Evolutionary conservation across 2,888 invertebrate species (phyloP).

Genomic region (Seira ritae): DNA sequence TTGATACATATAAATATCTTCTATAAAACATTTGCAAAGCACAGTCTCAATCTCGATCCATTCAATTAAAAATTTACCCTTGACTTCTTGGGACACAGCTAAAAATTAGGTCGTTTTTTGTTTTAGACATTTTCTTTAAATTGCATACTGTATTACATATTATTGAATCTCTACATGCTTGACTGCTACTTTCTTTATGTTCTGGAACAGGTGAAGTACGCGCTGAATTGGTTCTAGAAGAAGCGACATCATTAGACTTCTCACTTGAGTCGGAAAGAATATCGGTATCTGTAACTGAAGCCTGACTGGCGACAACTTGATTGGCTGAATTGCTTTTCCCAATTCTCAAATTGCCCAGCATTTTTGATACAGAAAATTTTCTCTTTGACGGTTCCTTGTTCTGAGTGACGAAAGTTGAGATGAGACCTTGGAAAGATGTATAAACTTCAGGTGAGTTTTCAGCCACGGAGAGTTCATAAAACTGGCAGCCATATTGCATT

Average conservation of each 20-base stretch:
- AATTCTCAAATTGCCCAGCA: conserved; percentile 83
- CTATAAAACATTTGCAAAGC: too few relatives aligned
- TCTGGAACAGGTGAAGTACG: not conserved
- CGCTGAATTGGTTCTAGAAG: not conserved
- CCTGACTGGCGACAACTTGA: conserved; percentile 66
- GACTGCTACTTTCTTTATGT: not conserved
- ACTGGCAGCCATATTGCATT: conserved; percentile 82
- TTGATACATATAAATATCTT: too few relatives aligned
- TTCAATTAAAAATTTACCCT: too few relatives aligned
- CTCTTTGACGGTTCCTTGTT: conserved; percentile 64
- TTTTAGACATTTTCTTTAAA: too few relatives aligned
- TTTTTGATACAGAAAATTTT: conserved; percentile 87
- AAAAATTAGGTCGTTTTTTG: too few relatives aligned
- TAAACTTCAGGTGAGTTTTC: conserved; percentile 86
- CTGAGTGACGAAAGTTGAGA: conserved; percentile 62
- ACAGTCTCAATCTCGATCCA: too few relatives aligned
- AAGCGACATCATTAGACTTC: not conserved
- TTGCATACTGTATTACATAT: too few relatives aligned
- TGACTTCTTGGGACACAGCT: too few relatives aligned
- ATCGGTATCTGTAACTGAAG: conserved; percentile 67
- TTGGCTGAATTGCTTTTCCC: conserved; percentile 69
- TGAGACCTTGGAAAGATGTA: conserved; percentile 81
- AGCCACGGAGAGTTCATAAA: conserved; percentile 87
- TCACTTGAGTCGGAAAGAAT: not conserved
- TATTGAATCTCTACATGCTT: too few relatives aligned